A percentile compares a stretch with the other conserved stretches of the same genome.
phyloP scores from a whole-genome alignment of 2,113 vertebrate genomes.

The Oreotrochilus melanogaster region DNA sequence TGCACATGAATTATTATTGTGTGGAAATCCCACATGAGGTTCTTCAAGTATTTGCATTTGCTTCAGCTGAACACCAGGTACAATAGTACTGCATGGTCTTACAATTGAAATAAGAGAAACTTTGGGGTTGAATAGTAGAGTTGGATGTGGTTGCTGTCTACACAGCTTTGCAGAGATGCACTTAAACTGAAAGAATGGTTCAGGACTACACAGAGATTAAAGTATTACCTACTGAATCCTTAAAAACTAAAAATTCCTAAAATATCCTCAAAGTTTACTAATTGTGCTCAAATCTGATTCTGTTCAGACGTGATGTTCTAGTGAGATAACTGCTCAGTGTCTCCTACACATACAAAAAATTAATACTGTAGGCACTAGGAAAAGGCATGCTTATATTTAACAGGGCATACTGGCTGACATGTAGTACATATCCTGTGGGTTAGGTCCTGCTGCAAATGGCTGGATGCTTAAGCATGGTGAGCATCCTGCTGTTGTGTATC shows the following conservation, averaged over 20 bases:
- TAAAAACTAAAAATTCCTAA: not conserved
- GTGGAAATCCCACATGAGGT: not conserved
- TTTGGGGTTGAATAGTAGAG: not conserved
- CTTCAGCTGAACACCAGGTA: not conserved
- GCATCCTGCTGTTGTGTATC: not conserved
- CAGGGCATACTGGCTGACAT: not conserved
- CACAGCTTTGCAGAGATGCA: rapidly evolving
- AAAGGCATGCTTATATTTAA: not conserved
- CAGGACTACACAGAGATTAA: not conserved
- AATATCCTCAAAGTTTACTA: not conserved
- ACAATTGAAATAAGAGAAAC: not conserved
- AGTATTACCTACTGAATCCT: not conserved
- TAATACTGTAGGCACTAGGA: not conserved
- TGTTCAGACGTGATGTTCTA: rapidly evolving
- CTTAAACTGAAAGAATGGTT: not conserved
- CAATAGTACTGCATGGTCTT: rapidly evolving
- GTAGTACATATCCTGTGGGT: not conserved
- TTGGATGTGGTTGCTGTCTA: not conserved
- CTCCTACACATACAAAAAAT: not conserved
- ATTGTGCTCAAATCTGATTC: not conserved
- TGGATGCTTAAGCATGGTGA: not conserved
- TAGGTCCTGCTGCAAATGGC: not conserved
- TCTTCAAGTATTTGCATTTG: not conserved
- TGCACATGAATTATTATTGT: not conserved
- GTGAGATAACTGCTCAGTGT: not conserved